These are phyloP conservation scores for Myiopsitta monachus DNA, from an alignment of 2,113 vertebrate species.

Conservation along the genomic window DNA sequence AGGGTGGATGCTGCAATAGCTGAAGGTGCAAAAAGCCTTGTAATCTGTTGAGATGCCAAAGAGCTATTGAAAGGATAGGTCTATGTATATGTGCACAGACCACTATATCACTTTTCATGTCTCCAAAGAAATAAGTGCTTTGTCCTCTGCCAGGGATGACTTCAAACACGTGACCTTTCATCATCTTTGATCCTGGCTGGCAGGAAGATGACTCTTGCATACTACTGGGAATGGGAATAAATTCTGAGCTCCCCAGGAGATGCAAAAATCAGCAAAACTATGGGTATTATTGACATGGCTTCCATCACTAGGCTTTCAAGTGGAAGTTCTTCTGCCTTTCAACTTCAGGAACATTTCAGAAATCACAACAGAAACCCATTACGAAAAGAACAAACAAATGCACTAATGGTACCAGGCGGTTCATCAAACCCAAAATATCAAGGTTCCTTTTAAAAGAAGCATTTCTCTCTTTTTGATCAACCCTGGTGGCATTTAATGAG, in stretches of 20 bases:
- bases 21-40: neutral
- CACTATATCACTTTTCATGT: neutral
- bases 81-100: neutral
- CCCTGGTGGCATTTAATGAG: neutral
- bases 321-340: neutral
- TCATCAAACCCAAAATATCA: neutral
- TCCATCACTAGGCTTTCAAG: conserved; percentile 34
- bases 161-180: neutral
- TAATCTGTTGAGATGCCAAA: neutral
- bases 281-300: conserved; percentile 17
- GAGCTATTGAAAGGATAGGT: neutral
- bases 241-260: neutral
- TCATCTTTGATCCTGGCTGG: neutral
- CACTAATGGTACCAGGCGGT: neutral
- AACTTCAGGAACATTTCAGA: neutral
- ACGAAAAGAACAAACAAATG: conserved; percentile 11
- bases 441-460: neutral
- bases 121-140: neutral
- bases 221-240: neutral
- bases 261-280: neutral
- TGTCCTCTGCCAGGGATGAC: neutral
- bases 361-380: conserved; percentile 21
- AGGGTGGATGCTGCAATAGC: neutral
- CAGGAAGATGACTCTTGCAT: neutral
- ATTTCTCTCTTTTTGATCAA: neutral